These are phyloP conservation scores for Orius laevigatus DNA, from an alignment of 1,140 invertebrate genomes.

Conservation along the genomic window DNA sequence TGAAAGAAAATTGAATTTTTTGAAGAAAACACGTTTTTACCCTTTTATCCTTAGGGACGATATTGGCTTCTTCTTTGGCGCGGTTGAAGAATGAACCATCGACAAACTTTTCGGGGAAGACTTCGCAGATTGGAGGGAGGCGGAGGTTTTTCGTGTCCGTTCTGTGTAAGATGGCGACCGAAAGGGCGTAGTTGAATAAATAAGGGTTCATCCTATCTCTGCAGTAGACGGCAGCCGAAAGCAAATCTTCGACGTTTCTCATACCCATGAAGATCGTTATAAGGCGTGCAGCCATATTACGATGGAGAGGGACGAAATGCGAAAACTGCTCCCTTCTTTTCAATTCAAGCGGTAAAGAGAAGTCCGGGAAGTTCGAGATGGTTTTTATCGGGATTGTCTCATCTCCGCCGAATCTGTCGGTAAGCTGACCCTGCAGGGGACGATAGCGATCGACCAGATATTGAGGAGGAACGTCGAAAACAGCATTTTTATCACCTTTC, in stretches of 20 bases:
- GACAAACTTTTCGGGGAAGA: conserved; percentile 63
- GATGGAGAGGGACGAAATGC: conserved; percentile 54
- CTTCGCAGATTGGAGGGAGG: conserved; percentile 48
- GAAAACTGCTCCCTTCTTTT: conserved; percentile 52
- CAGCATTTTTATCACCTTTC: conserved; percentile 39
- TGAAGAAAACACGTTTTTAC: conserved; percentile 27
- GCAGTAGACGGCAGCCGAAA: conserved; percentile 49
- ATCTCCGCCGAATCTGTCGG: conserved; percentile 12
- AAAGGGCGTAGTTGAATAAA: conserved; percentile 59
- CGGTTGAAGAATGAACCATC: conserved; percentile 49
- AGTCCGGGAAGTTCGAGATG: conserved; percentile 46
- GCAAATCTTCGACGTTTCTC: conserved; percentile 49
- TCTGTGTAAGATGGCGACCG: conserved; percentile 57
- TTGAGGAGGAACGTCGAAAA: conserved; percentile 40
- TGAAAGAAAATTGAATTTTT: conserved; percentile 11
- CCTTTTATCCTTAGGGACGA: conserved; percentile 42
- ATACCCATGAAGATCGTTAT: conserved; percentile 60
- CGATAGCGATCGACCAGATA: conserved; percentile 36
- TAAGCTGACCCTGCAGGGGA: conserved; percentile 15
- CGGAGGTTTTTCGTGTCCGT: conserved; percentile 52
- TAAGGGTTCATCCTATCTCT: conserved; percentile 58
- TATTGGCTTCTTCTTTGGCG: conserved; percentile 47
- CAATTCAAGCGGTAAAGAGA: conserved; percentile 45
- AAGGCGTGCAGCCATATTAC: conserved; percentile 44
- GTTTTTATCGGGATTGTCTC: conserved; percentile 33